Evolutionary conservation across 2,888 invertebrate species (phyloP).

Genomic region (Cecidostiba fungosa): DNA sequence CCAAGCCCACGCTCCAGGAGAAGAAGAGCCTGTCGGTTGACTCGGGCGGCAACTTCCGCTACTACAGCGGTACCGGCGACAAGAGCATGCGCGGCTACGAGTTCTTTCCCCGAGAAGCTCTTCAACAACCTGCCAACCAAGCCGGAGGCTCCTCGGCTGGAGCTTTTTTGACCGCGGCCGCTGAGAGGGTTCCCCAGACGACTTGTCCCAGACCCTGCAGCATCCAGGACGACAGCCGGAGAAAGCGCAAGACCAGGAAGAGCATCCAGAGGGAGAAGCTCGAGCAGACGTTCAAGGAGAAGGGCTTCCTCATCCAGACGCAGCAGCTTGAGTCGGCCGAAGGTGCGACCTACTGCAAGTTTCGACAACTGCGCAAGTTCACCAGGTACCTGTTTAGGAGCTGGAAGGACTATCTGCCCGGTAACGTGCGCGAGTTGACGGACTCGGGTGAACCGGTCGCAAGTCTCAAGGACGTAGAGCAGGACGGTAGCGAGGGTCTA

Average conservation of each 20-base stretch:
- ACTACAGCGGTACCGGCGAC: conserved; percentile 92
- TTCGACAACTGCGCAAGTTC: conserved; percentile 93
- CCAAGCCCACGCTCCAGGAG: conserved; percentile 93
- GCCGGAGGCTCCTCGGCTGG: conserved; percentile 81
- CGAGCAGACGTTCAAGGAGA: conserved; percentile 95
- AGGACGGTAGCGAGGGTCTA: conserved; percentile 2
- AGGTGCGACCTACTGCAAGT: conserved; percentile 96
- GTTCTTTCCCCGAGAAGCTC: conserved; percentile 87
- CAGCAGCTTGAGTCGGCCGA: conserved; percentile 96
- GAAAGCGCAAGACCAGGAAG: conserved; percentile 89
- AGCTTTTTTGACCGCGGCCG: conserved; percentile 80
- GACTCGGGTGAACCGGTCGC: conserved; percentile 45
- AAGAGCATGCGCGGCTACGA: conserved; percentile 90
- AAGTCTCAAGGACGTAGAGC: conserved; percentile 47
- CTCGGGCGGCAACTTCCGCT: conserved; percentile 92
- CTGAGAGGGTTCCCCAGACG: conserved; percentile 79
- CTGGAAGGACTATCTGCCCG: conserved; percentile 96
- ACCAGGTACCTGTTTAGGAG: conserved; percentile 94
- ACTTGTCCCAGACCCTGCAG: conserved; percentile 23
- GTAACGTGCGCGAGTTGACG: conserved; percentile 82
- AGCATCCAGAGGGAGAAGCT: conserved; percentile 93
- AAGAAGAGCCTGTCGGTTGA: conserved; percentile 96
- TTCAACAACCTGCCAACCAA: conserved; percentile 82
- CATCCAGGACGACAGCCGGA: conserved; percentile 52
- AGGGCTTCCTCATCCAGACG: conserved; percentile 95